Evolutionary conservation across 2,113 vertebrate genomes (phyloP).

Genomic region (Pseudois nayaur): DNA sequence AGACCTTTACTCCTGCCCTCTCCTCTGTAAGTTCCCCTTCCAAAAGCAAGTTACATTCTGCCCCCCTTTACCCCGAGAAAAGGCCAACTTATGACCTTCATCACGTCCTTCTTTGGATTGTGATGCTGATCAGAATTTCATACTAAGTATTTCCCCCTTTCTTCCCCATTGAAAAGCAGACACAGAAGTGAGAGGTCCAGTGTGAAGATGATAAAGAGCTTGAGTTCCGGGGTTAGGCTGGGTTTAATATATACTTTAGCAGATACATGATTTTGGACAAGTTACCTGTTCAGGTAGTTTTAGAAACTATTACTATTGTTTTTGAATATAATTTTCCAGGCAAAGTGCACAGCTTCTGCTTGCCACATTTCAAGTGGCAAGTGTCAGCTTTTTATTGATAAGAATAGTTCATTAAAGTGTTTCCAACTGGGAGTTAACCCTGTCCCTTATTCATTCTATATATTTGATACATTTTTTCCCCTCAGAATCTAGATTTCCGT

Average conservation of each 20-base stretch:
- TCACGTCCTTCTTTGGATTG: fast-evolving
- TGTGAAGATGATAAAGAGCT: not conserved
- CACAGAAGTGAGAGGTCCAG: not conserved
- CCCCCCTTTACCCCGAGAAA: fast-evolving
- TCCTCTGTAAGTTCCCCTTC: not conserved
- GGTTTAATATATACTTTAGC: not conserved
- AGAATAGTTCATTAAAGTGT: not conserved
- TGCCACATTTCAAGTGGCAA: too few species aligned
- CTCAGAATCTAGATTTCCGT: not conserved
- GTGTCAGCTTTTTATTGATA: not conserved
- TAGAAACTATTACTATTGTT: not conserved
- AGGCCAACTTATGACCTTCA: fast-evolving
- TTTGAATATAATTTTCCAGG: not conserved
- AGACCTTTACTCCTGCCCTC: not conserved
- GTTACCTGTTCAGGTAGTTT: not conserved
- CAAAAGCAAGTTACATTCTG: not conserved
- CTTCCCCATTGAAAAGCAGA: not conserved
- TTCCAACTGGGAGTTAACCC: not conserved
- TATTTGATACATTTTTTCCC: not conserved
- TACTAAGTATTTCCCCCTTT: not conserved
- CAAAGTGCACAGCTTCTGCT: not conserved
- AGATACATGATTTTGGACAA: not conserved
- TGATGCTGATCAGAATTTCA: not conserved
- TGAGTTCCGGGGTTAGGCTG: not conserved
- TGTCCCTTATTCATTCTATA: not conserved